These are phyloP conservation scores for Drosophila koepferae DNA, from an alignment of 2,888 invertebrate genomes.

Conservation along the genomic window DNA sequence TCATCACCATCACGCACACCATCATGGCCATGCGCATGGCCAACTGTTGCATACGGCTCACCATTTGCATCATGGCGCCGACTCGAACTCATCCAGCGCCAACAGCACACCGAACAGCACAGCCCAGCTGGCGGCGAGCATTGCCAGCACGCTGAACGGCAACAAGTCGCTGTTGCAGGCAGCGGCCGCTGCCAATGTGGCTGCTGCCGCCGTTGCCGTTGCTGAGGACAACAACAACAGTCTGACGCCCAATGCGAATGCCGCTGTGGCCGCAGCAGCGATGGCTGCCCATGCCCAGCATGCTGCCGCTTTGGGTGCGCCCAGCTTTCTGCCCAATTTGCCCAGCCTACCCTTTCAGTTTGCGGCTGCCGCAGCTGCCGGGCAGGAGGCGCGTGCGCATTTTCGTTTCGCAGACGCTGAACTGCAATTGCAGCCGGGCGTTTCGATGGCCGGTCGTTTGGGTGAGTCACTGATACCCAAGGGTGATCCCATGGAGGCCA, in stretches of 20 bases:
- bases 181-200: constrained; percentile 63
- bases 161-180: constrained; percentile 62
- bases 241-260: constrained; percentile 66
- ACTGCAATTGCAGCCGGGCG: constrained; percentile 90
- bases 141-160: constrained; percentile 75
- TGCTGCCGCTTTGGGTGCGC: constrained; percentile 80
- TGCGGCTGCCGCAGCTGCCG: constrained; percentile 69
- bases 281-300: constrained; percentile 82
- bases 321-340: constrained; percentile 80
- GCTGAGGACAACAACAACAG: constrained; percentile 82
- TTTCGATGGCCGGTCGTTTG: constrained; percentile 92
- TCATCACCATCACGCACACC: constrained; percentile 56
- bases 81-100: constrained; percentile 85
- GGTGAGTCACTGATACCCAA: constrained; percentile 97
- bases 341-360: constrained; percentile 87
- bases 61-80: constrained; percentile 65
- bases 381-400: constrained; percentile 90
- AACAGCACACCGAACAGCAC: constrained; percentile 85
- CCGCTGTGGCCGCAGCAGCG: constrained; percentile 66
- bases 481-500: constrained; percentile 96
- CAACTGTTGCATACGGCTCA: constrained; percentile 63
- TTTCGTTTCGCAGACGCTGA: constrained; percentile 93
- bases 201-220: constrained; percentile 61
- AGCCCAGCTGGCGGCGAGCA: constrained; percentile 64
- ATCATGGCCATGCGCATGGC: constrained; percentile 58